Percentiles rank a stretch among this genome's conserved stretches.
Conservation (phyloP, 2,888 invertebrate species). For the Prenolepis imparis region DNA sequence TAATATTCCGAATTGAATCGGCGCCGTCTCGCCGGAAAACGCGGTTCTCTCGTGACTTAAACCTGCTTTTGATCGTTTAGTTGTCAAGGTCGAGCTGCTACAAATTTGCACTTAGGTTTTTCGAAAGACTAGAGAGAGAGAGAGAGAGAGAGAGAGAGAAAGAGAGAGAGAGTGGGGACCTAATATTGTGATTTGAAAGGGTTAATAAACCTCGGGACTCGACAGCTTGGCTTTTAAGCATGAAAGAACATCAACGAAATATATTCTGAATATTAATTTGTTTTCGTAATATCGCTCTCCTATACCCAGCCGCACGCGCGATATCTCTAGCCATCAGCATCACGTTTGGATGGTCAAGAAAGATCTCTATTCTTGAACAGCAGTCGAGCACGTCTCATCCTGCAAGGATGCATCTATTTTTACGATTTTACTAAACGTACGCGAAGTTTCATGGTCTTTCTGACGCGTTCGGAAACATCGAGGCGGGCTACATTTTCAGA, state of each 20-base stretch:
- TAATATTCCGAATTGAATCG: not conserved
- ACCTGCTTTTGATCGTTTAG: not conserved
- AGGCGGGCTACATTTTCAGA: conserved; percentile 10
- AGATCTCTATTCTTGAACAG: conserved; percentile 50
- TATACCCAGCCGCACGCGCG: too few species aligned
- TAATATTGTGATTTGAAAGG: not conserved
- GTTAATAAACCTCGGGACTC: not conserved
- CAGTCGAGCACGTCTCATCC: conserved; percentile 70
- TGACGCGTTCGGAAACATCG: not conserved
- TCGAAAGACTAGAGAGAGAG: too few species aligned
- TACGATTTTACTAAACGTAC: conserved; percentile 54
- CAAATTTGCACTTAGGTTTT: not conserved
- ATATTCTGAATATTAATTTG: not conserved
- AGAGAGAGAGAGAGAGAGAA: too few species aligned
- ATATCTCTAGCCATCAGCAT: not conserved
- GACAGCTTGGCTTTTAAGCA: not conserved
- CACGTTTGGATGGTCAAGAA: not conserved
- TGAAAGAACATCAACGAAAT: not conserved
- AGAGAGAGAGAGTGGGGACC: not conserved
- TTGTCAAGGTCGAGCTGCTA: conserved; percentile 9
- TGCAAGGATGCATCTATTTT: conserved; percentile 71
- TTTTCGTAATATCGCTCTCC: conserved; percentile 6
- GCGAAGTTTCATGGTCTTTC: conserved; percentile 52
- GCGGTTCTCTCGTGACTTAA: not conserved
- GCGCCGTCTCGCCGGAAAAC: not conserved